phyloP scores from a whole-genome alignment of 2,113 vertebrate species.

The Xenopus borealis region DNA sequence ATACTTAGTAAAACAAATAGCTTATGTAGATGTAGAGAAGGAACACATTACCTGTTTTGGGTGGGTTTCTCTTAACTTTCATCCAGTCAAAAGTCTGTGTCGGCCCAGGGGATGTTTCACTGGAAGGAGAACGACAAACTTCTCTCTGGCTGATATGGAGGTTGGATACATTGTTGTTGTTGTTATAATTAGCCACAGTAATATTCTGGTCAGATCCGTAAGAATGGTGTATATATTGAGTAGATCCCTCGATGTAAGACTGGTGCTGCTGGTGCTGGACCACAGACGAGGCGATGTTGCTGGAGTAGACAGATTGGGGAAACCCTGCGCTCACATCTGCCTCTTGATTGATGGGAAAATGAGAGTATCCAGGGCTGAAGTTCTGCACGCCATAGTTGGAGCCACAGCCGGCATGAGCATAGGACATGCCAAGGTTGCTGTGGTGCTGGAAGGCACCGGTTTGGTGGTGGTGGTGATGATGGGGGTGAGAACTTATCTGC shows the following conservation, averaged over 20 bases:
- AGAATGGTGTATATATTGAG: conserved; percentile 74
- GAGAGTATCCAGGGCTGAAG: conserved; percentile 82
- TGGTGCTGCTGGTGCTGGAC: conserved; percentile 82
- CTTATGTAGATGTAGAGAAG: no score
- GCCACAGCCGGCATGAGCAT: conserved; percentile 70
- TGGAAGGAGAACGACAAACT: conserved; percentile 80
- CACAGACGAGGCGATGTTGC: conserved; percentile 79
- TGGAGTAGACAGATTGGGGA: conserved; percentile 86
- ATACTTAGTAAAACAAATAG: no score
- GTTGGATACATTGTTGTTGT: conserved; percentile 85
- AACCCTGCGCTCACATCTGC: conserved; percentile 80
- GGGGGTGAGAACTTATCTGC: conserved; percentile 74
- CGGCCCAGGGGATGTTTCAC: conserved; percentile 73
- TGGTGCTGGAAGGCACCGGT: conserved; percentile 79
- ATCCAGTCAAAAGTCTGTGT: conserved; percentile 98
- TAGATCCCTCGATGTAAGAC: conserved; percentile 79
- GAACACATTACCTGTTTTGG: conserved; percentile 85
- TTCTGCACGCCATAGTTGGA: conserved; percentile 80
- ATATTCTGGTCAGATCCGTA: conserved; percentile 83
- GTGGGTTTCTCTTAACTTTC: conserved; percentile 98
- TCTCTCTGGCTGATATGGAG: conserved; percentile 82
- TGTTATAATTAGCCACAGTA: conserved; percentile 75
- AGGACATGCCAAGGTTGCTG: conserved; percentile 78
- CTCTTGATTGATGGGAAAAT: conserved; percentile 87
- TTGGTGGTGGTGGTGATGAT: conserved; percentile 69